A percentile compares a stretch with the other conserved stretches of the same genome.
Conservation (phyloP, 2,113 vertebrate species). For the Pogonocichla stellata region DNA sequence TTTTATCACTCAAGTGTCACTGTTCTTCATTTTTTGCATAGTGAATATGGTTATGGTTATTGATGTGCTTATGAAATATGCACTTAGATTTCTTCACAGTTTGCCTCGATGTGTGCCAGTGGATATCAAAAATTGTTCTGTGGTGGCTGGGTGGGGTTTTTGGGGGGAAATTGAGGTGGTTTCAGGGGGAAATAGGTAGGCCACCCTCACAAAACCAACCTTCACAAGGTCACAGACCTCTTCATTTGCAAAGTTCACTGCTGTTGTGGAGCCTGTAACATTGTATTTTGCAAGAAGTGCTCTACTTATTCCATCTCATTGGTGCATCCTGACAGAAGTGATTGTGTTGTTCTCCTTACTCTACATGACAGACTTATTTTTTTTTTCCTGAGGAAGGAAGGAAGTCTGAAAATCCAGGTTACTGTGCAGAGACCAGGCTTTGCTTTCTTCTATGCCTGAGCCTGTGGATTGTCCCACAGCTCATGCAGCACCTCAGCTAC, state of each 20-base stretch:
- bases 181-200: neutral
- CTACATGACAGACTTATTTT: neutral
- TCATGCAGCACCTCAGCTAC: fast-evolving
- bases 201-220: neutral
- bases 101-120: neutral
- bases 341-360: neutral
- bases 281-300: neutral
- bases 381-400: neutral
- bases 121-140: neutral
- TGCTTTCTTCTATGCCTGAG: neutral
- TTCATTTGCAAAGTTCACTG: neutral
- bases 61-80: neutral
- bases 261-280: neutral
- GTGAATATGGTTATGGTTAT: neutral
- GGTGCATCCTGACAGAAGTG: neutral
- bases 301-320: neutral
- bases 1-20: conserved; percentile 10
- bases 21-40: neutral
- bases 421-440: neutral
- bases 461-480: neutral
- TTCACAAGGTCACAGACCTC: neutral
- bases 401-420: neutral
- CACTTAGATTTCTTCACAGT: neutral
- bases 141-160: neutral
- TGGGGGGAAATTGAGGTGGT: no score